Conservation (phyloP, 2,797 vertebrate species). For the Enteromius treurensis region DNA sequence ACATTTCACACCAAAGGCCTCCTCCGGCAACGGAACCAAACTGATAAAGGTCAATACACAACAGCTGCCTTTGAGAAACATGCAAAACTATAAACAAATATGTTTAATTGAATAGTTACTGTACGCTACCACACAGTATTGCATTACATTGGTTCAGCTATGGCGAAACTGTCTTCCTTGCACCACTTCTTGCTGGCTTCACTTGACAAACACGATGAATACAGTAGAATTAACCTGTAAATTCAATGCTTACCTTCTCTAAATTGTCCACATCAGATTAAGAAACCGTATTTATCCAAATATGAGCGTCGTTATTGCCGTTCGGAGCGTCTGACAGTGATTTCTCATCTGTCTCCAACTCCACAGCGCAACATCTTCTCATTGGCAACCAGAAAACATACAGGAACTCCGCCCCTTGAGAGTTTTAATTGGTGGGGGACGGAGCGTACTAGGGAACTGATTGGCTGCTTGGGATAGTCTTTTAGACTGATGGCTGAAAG, state of each 20-base stretch:
- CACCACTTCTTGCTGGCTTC: constrained; percentile 14
- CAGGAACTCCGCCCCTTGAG: constrained; percentile 44
- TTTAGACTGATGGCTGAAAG: accelerated
- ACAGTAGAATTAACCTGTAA: background rate
- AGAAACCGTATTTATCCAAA: background rate
- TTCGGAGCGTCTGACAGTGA: constrained; percentile 36
- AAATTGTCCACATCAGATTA: constrained; percentile 16
- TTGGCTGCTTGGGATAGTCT: constrained; percentile 54
- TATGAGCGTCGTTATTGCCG: constrained; percentile 3
- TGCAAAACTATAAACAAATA: background rate
- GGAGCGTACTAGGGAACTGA: constrained; percentile 12
- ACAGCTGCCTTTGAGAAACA: background rate
- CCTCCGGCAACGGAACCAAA: background rate
- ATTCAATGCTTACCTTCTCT: background rate
- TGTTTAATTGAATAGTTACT: background rate
- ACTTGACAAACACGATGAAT: constrained; percentile 18
- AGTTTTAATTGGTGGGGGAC: constrained; percentile 62
- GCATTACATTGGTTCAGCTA: background rate
- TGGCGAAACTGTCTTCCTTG: constrained; percentile 29
- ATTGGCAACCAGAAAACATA: constrained; percentile 65
- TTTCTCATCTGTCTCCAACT: constrained; percentile 50
- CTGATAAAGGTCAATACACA: background rate
- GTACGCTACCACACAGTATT: background rate
- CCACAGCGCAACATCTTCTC: constrained; percentile 66
- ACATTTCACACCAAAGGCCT: constrained; percentile 26